Evolutionary conservation across 1,140 invertebrate genomes (phyloP).

Genomic region (Uloborus diversus): DNA sequence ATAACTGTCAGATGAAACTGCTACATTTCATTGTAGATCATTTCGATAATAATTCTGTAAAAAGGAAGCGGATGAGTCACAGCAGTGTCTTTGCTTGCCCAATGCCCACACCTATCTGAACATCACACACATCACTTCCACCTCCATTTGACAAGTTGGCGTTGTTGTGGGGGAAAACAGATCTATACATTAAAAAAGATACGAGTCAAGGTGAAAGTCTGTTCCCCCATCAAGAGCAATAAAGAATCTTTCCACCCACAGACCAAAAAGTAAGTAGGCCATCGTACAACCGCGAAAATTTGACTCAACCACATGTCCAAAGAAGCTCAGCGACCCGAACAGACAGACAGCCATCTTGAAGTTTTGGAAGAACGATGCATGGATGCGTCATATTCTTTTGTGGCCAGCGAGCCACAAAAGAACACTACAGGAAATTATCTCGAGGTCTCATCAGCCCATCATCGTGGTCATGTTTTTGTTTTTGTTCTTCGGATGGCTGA

Average conservation of each 20-base stretch:
- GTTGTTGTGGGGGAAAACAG: no score
- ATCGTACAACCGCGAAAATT: slow-evolving; percentile 7
- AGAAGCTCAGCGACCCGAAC: slow-evolving; percentile 31
- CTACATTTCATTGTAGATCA: no score
- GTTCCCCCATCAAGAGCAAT: slow-evolving; percentile 13
- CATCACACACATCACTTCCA: no score
- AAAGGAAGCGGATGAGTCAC: no score
- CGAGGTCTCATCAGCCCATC: not conserved
- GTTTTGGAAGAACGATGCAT: slow-evolving; percentile 10
- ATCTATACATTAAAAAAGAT: slow-evolving; percentile 7
- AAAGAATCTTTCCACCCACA: slow-evolving; percentile 29
- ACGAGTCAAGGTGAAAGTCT: slow-evolving; percentile 50
- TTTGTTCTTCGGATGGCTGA: not conserved
- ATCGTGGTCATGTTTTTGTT: slow-evolving; percentile 4
- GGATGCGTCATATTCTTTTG: slow-evolving; percentile 34
- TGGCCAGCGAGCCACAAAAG: slow-evolving; percentile 46
- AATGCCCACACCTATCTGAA: no score
- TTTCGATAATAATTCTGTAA: no score
- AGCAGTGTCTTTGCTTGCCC: no score
- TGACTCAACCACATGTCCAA: not conserved
- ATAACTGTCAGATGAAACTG: no score
- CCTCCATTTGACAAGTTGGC: no score
- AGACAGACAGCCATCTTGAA: not conserved
- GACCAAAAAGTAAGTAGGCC: slow-evolving; percentile 36
- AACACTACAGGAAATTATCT: slow-evolving; percentile 33